A percentile compares a stretch with the other conserved stretches of the same genome.
phyloP scores from a whole-genome alignment of 2,797 vertebrate species.

The Acanthopagrus latus region DNA sequence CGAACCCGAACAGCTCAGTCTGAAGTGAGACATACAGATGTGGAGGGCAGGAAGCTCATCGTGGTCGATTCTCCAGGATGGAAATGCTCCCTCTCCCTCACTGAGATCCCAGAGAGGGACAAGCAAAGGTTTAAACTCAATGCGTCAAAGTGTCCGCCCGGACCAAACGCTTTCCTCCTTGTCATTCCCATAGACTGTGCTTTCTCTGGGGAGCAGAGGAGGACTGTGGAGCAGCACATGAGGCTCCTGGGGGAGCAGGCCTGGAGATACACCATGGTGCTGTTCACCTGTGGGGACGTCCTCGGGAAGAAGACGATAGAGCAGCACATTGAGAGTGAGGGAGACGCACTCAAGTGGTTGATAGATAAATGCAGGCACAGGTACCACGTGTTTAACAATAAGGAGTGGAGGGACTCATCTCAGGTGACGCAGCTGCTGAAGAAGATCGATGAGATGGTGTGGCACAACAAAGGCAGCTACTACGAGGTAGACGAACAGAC shows the following conservation, averaged over 20 bases:
- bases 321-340: constrained; percentile 72
- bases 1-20: constrained; percentile 52
- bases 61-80: constrained; percentile 69
- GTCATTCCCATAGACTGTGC: constrained; percentile 54
- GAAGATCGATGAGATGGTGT: constrained; percentile 64
- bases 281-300: constrained; percentile 70
- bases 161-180: constrained; percentile 63
- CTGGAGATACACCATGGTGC: constrained; percentile 64
- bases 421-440: constrained; percentile 67
- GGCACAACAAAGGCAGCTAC: constrained; percentile 18
- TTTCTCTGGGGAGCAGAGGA: constrained; percentile 52
- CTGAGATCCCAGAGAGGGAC: constrained; percentile 60
- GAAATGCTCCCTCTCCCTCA: constrained; percentile 50
- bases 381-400: constrained; percentile 71
- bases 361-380: constrained; percentile 59
- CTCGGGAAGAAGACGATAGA: constrained; percentile 54
- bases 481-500: constrained; percentile 47
- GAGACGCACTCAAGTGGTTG: constrained; percentile 61
- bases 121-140: constrained; percentile 63
- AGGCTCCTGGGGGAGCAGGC: constrained; percentile 61
- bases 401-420: constrained; percentile 28
- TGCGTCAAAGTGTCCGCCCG: constrained; percentile 48
- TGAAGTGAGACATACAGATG: constrained; percentile 46
- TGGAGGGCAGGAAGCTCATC: constrained; percentile 45
- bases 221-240: constrained; percentile 54